phyloP scores from a whole-genome alignment of 2,113 vertebrate genomes.

The Abramis brama region DNA sequence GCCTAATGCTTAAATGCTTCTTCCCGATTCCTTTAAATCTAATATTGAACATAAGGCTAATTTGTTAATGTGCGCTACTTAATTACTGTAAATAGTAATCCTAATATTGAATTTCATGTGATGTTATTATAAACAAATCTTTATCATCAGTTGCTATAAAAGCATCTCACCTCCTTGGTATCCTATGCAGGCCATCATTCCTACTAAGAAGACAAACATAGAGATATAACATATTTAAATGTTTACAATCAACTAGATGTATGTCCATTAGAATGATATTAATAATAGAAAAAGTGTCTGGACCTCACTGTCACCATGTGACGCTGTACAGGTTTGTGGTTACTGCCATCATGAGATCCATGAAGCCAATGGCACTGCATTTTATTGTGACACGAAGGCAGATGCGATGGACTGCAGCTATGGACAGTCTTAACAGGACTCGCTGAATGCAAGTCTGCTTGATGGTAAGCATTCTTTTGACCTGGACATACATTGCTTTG shows the following conservation, averaged over 20 bases:
- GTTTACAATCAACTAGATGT: not conserved
- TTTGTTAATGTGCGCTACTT: not conserved
- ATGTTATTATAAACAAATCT: not conserved
- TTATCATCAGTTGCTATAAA: not conserved
- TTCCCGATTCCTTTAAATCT: not conserved
- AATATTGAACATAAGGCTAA: not conserved
- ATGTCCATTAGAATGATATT: slow-evolving; percentile 4
- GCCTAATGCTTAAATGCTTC: not conserved
- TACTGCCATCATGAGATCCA: slow-evolving; percentile 76
- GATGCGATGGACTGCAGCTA: slow-evolving; percentile 69
- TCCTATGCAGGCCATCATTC: slow-evolving; percentile 82
- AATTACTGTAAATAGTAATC: not conserved
- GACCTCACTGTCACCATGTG: slow-evolving; percentile 90
- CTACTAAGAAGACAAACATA: slow-evolving; percentile 71
- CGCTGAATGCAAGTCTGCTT: slow-evolving; percentile 56
- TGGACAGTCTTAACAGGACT: slow-evolving; percentile 61
- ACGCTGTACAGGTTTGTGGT: slow-evolving; percentile 78
- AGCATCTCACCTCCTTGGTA: slow-evolving; percentile 86
- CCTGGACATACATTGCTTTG: slow-evolving; percentile 58
- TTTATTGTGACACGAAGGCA: slow-evolving; percentile 67
- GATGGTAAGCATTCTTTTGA: slow-evolving; percentile 53
- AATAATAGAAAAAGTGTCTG: slow-evolving; percentile 50
- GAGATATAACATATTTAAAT: slow-evolving; percentile 24
- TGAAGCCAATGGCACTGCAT: slow-evolving; percentile 80
- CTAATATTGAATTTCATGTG: not conserved